These are phyloP conservation scores for Rhinella marina DNA, from an alignment of 2,797 vertebrate species.

Conservation along the genomic window DNA sequence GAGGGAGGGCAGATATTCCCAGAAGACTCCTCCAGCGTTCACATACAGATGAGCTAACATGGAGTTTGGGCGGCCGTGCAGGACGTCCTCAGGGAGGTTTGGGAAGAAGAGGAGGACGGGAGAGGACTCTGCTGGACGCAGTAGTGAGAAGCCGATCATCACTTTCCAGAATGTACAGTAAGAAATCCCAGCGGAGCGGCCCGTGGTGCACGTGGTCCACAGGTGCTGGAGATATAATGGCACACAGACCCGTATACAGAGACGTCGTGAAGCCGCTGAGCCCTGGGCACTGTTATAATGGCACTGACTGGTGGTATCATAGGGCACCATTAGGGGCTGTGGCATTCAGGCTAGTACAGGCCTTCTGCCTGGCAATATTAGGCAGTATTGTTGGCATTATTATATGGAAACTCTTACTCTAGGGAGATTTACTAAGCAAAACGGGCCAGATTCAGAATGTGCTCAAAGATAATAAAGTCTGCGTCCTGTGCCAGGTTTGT, in stretches of 20 bases:
- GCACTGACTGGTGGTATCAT: too few species aligned
- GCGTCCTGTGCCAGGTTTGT: too few species aligned
- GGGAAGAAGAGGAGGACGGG: not conserved
- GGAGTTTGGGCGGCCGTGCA: not conserved
- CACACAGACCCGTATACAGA: not conserved
- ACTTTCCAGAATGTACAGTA: conserved; percentile 4
- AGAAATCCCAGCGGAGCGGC: not conserved
- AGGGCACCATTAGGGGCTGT: too few species aligned
- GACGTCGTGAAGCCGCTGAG: too few species aligned
- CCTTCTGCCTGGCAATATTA: too few species aligned
- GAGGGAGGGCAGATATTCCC: not conserved
- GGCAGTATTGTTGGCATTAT: not conserved
- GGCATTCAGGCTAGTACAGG: too few species aligned
- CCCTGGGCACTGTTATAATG: not conserved
- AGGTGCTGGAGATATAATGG: not conserved
- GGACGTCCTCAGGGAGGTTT: not conserved
- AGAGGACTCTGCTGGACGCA: conserved; percentile 10
- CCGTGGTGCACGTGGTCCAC: not conserved
- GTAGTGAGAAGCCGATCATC: conserved; percentile 6
- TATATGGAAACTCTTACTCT: not conserved
- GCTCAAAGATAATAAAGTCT: too few species aligned
- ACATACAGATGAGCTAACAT: not conserved
- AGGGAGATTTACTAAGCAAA: too few species aligned
- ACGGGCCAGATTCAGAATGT: too few species aligned
- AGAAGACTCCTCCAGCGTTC: not conserved